phyloP scores from a whole-genome alignment of 2,888 invertebrate species.

The Sarcophaga variegata region DNA sequence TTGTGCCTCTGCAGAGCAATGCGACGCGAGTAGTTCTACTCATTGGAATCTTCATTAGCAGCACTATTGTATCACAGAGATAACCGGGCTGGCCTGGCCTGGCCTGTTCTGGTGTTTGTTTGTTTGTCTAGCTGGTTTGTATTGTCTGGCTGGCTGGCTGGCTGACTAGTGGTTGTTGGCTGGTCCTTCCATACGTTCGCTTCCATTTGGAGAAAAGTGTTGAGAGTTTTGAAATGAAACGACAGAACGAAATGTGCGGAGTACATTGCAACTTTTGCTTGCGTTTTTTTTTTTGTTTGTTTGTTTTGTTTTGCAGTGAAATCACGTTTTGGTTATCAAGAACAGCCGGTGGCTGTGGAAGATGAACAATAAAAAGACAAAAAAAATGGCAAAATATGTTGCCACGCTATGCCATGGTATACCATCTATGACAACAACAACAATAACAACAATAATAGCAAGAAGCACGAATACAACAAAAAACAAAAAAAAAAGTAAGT shows the following conservation, averaged over 20 bases:
- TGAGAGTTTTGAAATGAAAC: constrained; percentile 25
- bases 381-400: constrained; percentile 51
- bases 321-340: constrained; percentile 75
- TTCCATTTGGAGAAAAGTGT: constrained; percentile 41
- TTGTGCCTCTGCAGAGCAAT: constrained; percentile 28
- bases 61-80: constrained; percentile 44
- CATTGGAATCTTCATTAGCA: constrained; percentile 69
- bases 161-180: not conserved
- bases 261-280: constrained; percentile 32
- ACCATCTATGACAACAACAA: constrained; percentile 24
- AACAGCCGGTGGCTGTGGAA: constrained; percentile 71
- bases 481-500: constrained; percentile 11
- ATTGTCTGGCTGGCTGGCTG: not conserved
- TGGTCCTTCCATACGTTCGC: not conserved
- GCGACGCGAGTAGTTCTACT: constrained; percentile 22
- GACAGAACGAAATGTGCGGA: constrained; percentile 21
- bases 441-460: constrained; percentile 2
- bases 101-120: not conserved
- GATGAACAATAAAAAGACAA: constrained; percentile 57
- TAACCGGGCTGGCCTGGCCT: not conserved
- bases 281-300: constrained; percentile 1
- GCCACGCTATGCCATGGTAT: constrained; percentile 16
- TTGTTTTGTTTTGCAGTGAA: constrained; percentile 56
- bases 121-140: not conserved
- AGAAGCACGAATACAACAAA: constrained; percentile 33